Evolutionary conservation across 2,888 invertebrate species (phyloP).

Genomic region (Allacma fusca): DNA sequence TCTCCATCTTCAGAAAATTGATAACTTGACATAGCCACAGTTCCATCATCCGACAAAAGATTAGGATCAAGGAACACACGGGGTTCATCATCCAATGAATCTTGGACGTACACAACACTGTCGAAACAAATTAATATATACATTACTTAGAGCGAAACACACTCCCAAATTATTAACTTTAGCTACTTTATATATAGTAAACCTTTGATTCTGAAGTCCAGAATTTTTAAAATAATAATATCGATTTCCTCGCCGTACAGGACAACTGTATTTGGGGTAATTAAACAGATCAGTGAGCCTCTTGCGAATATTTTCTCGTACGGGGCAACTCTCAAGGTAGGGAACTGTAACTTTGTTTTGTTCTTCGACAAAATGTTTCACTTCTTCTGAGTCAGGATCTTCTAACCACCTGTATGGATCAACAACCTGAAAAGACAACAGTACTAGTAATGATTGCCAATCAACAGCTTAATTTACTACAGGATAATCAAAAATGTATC

Average conservation of each 20-base stretch:
- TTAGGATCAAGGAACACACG: slow-evolving; percentile 96
- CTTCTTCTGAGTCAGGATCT: slow-evolving; percentile 91
- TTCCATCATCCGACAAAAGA: slow-evolving; percentile 87
- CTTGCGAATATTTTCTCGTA: slow-evolving; percentile 76
- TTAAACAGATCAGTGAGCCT: slow-evolving; percentile 92
- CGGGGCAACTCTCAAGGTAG: slow-evolving; percentile 78
- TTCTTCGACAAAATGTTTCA: slow-evolving; percentile 85
- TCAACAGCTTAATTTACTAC: no score
- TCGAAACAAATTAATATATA: neutral
- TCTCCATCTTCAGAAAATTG: slow-evolving; percentile 89
- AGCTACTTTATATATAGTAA: no score
- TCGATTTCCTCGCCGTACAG: slow-evolving; percentile 79
- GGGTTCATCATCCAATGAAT: slow-evolving; percentile 77
- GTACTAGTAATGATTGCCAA: no score
- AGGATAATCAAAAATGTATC: neutral
- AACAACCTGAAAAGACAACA: slow-evolving; percentile 70
- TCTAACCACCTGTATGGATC: slow-evolving; percentile 98
- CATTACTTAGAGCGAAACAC: neutral
- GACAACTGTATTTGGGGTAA: slow-evolving; percentile 93
- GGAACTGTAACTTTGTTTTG: slow-evolving; percentile 90
- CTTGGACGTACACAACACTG: slow-evolving; percentile 91
- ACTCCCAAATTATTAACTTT: no score
- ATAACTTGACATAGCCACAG: slow-evolving; percentile 78
- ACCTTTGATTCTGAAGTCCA: slow-evolving; percentile 97
- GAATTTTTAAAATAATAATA: slow-evolving; percentile 94